phyloP scores from a whole-genome alignment of 1,140 invertebrate genomes.

The Drosophila guanche region DNA sequence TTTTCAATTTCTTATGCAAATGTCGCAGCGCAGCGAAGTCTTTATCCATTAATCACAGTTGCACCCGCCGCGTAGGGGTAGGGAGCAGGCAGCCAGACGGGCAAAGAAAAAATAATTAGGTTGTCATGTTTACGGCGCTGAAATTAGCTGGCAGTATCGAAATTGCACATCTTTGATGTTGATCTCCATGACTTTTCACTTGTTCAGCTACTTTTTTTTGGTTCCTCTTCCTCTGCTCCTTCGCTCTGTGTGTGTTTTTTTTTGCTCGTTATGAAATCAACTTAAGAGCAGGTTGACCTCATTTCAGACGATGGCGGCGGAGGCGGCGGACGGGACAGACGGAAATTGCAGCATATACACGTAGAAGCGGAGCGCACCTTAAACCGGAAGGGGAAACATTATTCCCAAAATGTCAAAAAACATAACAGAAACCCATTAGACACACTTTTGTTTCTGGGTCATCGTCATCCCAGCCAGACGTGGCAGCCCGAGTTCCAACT shows the following conservation, averaged over 20 bases:
- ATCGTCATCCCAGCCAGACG: slow-evolving; percentile 18
- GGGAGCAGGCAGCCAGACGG: slow-evolving; percentile 12
- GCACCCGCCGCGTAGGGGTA: slow-evolving; percentile 2
- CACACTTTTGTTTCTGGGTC: slow-evolving; percentile 79
- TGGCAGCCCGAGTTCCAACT: slow-evolving; percentile 30
- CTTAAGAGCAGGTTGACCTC: slow-evolving; percentile 67
- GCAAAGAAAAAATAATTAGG: slow-evolving; percentile 74
- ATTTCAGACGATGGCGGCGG: slow-evolving; percentile 28
- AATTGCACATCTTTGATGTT: slow-evolving; percentile 70
- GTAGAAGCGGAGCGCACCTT: slow-evolving; percentile 64
- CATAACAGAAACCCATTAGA: slow-evolving; percentile 79
- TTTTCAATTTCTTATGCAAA: slow-evolving; percentile 81
- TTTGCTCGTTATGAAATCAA: slow-evolving; percentile 55
- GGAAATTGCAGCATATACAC: slow-evolving; percentile 72
- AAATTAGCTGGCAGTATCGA: slow-evolving; percentile 79
- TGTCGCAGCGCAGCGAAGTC: slow-evolving; percentile 42
- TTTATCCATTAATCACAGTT: slow-evolving; percentile 62
- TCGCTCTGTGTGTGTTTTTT: slow-evolving; percentile 8
- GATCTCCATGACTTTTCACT: slow-evolving; percentile 53
- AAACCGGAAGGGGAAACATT: slow-evolving; percentile 81
- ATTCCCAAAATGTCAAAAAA: slow-evolving; percentile 81
- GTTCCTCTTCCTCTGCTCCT: neutral
- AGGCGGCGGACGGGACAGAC: slow-evolving; percentile 3
- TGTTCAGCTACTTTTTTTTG: slow-evolving; percentile 2
- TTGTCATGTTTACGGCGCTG: slow-evolving; percentile 78